Evolutionary conservation across 2,113 vertebrate species (phyloP), one percentile per base, ranked within the genome.

Genomic region (Tor tambroides): DNA sequence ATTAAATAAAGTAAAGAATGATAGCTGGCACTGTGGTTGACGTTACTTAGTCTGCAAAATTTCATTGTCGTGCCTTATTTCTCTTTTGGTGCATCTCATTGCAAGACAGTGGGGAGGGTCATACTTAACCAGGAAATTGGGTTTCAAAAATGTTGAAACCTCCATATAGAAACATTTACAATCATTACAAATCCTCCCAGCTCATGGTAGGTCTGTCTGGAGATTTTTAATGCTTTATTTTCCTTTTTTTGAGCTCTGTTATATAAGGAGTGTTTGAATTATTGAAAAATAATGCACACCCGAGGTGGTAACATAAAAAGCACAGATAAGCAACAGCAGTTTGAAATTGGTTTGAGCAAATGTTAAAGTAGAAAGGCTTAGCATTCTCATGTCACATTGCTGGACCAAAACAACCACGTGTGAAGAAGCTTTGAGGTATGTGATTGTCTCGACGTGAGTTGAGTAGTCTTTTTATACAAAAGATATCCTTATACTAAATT

Each of bases 261-360:
- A 41, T 72, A 10, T 72, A 72, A 72, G 32, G 69, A 72, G n/a
- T 9, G 21, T 72, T 41, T 41, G 35, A 74, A 74, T 11, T 74
- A 74, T 74, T 74, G 71, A 10, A 74, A 74, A 74, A 74, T 41
- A 41, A 74, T 74, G 71, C 71, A 41, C 8, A 21, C 32, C 35
- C 0, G 9, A 74, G 65, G 30, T 69, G 65, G 30, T 67, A 67
- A 30, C 63, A 67, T 11, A 5, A 26, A 28, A 65, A 65, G 61
- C 61, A 28, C 61, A 28, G 63, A 67, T 15, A 67, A 30, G 14
- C 26, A 28, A 7, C 26, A 67, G 26, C 63, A 41, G 71, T 41
- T 41, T 21, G 7, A 72, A 41, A 72, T 41, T 41, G 69, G 69
- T 41, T 72, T 41, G 71, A 74, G 21, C 35, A 41, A 74, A 74